Percentiles rank a stretch among this genome's conserved stretches.
Evolutionary conservation across 2,888 invertebrate species (phyloP).

Genomic region (Sabatieria punctata): DNA sequence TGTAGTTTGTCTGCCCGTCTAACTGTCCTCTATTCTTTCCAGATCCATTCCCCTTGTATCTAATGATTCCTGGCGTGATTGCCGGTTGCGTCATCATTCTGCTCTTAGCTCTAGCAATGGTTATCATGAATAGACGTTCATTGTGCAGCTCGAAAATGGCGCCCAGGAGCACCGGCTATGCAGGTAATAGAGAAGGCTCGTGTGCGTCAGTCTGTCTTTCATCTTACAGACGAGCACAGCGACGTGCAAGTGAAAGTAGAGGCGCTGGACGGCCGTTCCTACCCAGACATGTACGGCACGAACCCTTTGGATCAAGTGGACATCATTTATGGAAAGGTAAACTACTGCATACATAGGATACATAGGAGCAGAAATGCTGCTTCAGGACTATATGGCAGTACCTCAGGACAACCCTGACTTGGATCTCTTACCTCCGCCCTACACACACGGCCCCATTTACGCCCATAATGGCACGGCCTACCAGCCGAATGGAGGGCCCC

Average conservation of each 20-base stretch:
- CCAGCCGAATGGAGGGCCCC: neutral
- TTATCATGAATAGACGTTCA: slow-evolving; percentile 4
- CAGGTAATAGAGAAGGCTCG: neutral
- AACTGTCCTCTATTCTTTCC: too few relatives aligned
- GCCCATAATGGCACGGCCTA: neutral
- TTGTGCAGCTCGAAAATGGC: slow-evolving; percentile 6
- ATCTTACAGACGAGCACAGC: slow-evolving; percentile 14
- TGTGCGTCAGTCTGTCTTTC: too few relatives aligned
- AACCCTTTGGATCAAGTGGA: slow-evolving; percentile 18
- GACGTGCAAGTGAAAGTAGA: slow-evolving; percentile 28
- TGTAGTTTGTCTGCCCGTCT: neutral
- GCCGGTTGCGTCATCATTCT: slow-evolving; percentile 7
- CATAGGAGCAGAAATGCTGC: too few relatives aligned
- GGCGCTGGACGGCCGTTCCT: slow-evolving; percentile 22
- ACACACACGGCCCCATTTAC: neutral
- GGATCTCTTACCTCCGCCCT: slow-evolving; percentile 20
- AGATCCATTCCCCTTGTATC: slow-evolving; percentile 1
- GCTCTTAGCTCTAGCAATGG: neutral
- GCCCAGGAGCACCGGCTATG: neutral
- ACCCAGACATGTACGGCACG: slow-evolving; percentile 23
- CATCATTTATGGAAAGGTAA: slow-evolving; percentile 17
- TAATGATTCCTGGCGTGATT: slow-evolving; percentile 8
- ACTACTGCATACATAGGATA: too few relatives aligned
- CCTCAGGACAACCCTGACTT: slow-evolving; percentile 29
- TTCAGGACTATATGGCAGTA: slow-evolving; percentile 27